phyloP scores from a whole-genome alignment of 2,113 vertebrate genomes.

The Clarias macrocephalus region DNA sequence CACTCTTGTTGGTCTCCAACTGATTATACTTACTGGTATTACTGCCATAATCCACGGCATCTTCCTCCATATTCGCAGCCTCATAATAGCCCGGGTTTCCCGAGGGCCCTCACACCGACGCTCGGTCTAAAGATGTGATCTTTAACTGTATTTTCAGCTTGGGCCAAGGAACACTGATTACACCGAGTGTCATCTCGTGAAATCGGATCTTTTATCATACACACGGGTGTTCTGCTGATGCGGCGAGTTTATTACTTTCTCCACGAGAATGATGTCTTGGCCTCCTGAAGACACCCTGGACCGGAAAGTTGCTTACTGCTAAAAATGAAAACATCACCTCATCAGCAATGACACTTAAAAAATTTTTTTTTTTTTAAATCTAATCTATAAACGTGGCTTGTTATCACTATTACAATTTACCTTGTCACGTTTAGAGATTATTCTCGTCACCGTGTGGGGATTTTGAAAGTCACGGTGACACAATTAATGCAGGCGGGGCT shows the following conservation, averaged over 20 bases:
- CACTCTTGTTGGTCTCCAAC: background rate
- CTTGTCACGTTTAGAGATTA: background rate
- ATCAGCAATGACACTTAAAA: too few species aligned
- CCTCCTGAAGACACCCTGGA: background rate
- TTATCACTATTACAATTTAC: background rate
- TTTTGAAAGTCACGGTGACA: background rate
- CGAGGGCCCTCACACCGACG: slow-evolving; percentile 23
- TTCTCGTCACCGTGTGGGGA: background rate
- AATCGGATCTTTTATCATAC: background rate
- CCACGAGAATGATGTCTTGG: background rate
- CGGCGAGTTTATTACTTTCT: background rate
- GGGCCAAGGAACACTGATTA: slow-evolving; percentile 7
- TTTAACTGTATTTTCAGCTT: slow-evolving; percentile 12
- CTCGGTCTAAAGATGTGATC: background rate
- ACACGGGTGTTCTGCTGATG: background rate
- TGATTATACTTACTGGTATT: background rate
- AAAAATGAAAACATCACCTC: background rate
- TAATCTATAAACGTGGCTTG: background rate
- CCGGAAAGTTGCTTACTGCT: background rate
- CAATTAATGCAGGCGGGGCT: background rate
- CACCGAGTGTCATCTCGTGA: background rate
- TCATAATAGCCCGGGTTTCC: slow-evolving; percentile 30
- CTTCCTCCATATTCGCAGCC: slow-evolving; percentile 14
- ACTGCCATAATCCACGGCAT: background rate
- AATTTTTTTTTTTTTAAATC: too few species aligned